Conservation (phyloP, 2,888 invertebrate genomes). For the Apoderus coryli region DNA sequence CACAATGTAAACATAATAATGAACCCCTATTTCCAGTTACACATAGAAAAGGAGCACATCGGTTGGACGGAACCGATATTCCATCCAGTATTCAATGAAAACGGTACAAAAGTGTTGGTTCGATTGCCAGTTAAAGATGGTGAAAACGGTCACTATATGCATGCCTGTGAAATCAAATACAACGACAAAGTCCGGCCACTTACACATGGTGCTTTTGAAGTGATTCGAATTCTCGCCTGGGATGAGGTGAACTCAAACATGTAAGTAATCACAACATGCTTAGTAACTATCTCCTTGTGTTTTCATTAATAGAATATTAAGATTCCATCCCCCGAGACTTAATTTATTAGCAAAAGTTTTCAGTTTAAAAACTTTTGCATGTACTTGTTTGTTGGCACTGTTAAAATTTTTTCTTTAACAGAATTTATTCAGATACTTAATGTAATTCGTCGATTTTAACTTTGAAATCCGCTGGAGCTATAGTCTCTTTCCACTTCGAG, state of each 20-base stretch:
- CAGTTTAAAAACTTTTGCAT: too few relatives aligned
- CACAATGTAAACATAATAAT: too few relatives aligned
- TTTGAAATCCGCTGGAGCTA: too few relatives aligned
- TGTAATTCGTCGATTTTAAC: too few relatives aligned
- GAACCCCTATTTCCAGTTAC: constrained; percentile 30
- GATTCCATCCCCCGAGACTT: too few relatives aligned
- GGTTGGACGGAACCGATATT: constrained; percentile 33
- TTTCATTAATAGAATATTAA: too few relatives aligned
- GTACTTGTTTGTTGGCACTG: too few relatives aligned
- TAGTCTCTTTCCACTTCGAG: too few relatives aligned
- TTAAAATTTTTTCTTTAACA: too few relatives aligned
- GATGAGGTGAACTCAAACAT: constrained; percentile 55
- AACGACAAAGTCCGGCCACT: constrained; percentile 35
- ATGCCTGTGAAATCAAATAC: constrained; percentile 35
- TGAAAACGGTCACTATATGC: constrained; percentile 44
- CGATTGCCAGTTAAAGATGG: constrained; percentile 47
- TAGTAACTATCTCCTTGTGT: too few relatives aligned
- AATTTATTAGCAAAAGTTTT: too few relatives aligned
- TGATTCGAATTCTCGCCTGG: constrained; percentile 62
- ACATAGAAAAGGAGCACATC: constrained; percentile 28
- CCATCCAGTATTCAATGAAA: constrained; percentile 30
- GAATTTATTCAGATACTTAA: too few relatives aligned
- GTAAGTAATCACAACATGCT: constrained; percentile 39
- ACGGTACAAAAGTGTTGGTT: constrained; percentile 34
- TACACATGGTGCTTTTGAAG: constrained; percentile 61